Evolutionary conservation across 2,113 vertebrate species (phyloP), one percentile per base, ranked within the genome.

Genomic region (Centropus unirufus): DNA sequence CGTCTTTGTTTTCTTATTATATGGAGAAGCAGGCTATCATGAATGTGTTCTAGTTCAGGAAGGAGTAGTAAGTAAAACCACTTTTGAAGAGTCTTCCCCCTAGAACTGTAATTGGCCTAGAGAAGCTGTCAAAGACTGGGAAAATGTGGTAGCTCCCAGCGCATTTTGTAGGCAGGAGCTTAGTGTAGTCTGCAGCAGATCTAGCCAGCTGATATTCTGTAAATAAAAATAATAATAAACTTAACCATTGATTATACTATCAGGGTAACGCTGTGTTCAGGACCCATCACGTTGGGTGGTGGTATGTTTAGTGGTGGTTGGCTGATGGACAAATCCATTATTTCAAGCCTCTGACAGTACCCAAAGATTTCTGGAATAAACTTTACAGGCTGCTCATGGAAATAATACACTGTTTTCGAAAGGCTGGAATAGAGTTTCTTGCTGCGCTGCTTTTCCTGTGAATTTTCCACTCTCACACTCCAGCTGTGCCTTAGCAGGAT

Each of bases 1-100:
- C 46, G 11, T 66, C 69, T 94, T 93, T 95, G 83, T 94, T 93
- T 93, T 92, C 55, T 81, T 87, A 62, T 88, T 96, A 86, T 92
- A 69, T 86, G 54, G 57, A 87, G 66, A 51, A 94, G 34, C 40
- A 83, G 78, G 34, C 61, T 93, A 16, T 89, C 92, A 90, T 93
- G 92, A 87, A 92, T 92, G 73, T 5, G 3, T 81, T 68, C n/a
- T 78, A 72, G 61, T 64, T 90, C 74, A 96, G 76, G 85, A 93
- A 80, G 86, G 93, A 94, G 63, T 83, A 90, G 83, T 87, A 89
- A 92, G 90, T 89, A 87, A 57, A 90, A 83, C 32, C 73, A 68
- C 59, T 83, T 93, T 29, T 74, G 59, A 70, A 83, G 82, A 51
- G 64, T 89, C 77, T 92, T 64, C 20, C 11, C 34, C 81, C 69